Base-by-base conservation (phyloP, 37 sponge, comb jelly and placozoan genomes). In the Chondrilla cf. caribensis region DNA sequence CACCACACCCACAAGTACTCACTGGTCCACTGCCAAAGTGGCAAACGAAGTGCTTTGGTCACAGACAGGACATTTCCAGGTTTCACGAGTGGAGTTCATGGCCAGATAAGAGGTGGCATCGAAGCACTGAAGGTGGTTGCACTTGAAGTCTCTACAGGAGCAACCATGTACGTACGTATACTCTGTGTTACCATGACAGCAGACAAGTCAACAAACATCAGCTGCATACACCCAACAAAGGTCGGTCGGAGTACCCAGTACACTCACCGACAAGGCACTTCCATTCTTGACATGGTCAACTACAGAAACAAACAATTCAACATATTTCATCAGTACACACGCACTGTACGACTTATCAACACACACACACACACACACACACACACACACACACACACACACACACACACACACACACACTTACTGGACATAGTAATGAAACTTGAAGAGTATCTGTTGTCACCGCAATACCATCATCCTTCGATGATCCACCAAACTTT, bases 111-210 rank as follows among this genome's bases (percentile, higher is more conserved):
- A 65, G 15, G 55, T 39, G 14, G 79, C 86, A 70, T 86, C 86
- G 65, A 86, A 86, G 31, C 86, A 86, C 81, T 86, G 86, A 2
- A 86, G 33, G 68, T 86, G 86, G 47, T 38, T 66, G 26, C 86
- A 86, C 21, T 55, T 78, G 24, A 80, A 54, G 17, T 67, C 80
- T 54, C 86, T 80, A 26, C 64, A 60, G 9, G 64, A 4, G 15
- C 28, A 26, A 4, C 6, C 51, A 47, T 11, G 51, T 11, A 47
- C 51, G 51, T 11, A 47, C 51, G 11, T 11, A 47, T 11, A n/a
- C n/a, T n/a, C n/a, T n/a, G n/a, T n/a, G n/a, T n/a, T n/a, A n/a
- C n/a, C n/a, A n/a, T n/a, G n/a, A n/a, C n/a, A n/a, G 51, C 51
- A 47, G 9, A 47, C 51, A 47, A 6, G 11, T 11, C 6, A 6